Percentiles rank a stretch among this genome's conserved stretches.
Evolutionary conservation across 2,797 vertebrate genomes (phyloP).

Genomic region (Nyctibius grandis): DNA sequence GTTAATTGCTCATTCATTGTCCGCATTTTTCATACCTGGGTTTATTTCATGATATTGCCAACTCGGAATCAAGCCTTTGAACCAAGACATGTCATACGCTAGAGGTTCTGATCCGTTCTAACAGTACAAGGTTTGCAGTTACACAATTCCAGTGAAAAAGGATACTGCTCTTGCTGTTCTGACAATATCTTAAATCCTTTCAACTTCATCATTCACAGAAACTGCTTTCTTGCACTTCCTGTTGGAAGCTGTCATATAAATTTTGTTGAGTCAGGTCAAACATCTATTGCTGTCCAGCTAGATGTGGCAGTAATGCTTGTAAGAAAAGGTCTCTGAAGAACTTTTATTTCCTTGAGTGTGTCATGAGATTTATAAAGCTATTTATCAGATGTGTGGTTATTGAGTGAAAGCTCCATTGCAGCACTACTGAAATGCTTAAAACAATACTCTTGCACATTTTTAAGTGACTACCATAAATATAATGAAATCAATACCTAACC

Average conservation of each 20-base stretch:
- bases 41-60: neutral
- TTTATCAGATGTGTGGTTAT: neutral
- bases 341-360: neutral
- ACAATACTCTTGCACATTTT: neutral
- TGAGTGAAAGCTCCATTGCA: neutral
- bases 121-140: neutral
- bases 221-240: neutral
- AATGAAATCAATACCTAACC: neutral
- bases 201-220: neutral
- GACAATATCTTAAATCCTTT: neutral
- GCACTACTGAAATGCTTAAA: neutral
- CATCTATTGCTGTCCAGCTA: neutral
- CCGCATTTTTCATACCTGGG: neutral
- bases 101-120: neutral
- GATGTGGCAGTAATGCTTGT: neutral
- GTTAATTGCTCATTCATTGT: neutral
- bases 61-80: neutral
- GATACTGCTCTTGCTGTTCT: neutral
- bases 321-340: neutral
- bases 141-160: neutral
- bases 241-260: neutral
- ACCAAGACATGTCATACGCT: neutral
- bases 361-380: neutral
- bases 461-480: neutral
- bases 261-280: neutral